Base-by-base conservation (phyloP, 2,888 invertebrate species). In the Acholoe squamosa region DNA sequence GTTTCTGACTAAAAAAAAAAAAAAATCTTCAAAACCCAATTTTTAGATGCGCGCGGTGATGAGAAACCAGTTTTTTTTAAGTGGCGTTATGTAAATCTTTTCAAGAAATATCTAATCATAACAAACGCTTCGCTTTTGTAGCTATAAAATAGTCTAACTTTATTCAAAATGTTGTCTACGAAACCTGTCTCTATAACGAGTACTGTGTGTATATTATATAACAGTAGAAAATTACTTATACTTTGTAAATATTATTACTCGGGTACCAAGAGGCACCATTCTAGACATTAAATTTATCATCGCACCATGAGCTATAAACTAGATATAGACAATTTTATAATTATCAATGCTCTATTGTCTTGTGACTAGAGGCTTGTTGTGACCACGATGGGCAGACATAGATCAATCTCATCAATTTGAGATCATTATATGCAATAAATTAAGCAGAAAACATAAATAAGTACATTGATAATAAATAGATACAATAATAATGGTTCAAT, bases 61-160 rank as follows among this genome's bases (percentile, higher is more conserved):
- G n/a, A n/a, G n/a, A n/a, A n/a, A n/a, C n/a, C n/a, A n/a, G n/a
- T n/a, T n/a, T n/a, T n/a, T n/a, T n/a, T n/a, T n/a, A n/a, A n/a
- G n/a, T n/a, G n/a, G n/a, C n/a, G n/a, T n/a, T n/a, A n/a, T n/a
- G n/a, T n/a, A n/a, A n/a, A n/a, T n/a, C n/a, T n/a, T n/a, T n/a
- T n/a, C n/a, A n/a, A n/a, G n/a, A n/a, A n/a, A n/a, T n/a, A n/a
- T n/a, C n/a, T n/a, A 84, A 84, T 51, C 34, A 84, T 19, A 61
- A 71, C 71, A 71, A 43, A 43, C 3, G 3, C 71, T 7, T 25
- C 25, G 25, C 19, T 80, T 80, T 80, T 80, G 56, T 86, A 86
- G 86, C 86, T 86, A 86, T 86, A 86, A 86, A 86, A 86, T 86
- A 86, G 51, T 86, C 86, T 86, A 86, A 86, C 86, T 86, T 86